Conservation (phyloP, 1,140 invertebrate genomes). For the Chymomyza costata region DNA sequence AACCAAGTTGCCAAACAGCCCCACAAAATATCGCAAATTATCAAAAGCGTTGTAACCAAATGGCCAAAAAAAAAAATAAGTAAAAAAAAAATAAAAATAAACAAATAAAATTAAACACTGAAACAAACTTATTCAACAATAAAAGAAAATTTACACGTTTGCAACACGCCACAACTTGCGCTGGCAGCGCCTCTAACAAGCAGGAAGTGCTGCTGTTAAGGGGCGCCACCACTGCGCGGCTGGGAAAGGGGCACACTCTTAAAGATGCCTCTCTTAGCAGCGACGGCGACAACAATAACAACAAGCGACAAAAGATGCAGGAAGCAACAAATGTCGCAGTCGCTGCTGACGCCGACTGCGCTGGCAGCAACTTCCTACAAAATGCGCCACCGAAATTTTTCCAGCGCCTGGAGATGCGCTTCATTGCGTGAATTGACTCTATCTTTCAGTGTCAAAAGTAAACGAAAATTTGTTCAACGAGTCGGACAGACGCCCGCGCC, state of each 20-base stretch:
- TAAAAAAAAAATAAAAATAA: constrained; percentile 5
- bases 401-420: constrained; percentile 31
- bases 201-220: constrained; percentile 49
- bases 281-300: constrained; percentile 15
- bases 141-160: constrained; percentile 59
- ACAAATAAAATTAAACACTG: constrained; percentile 10
- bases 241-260: constrained; percentile 6
- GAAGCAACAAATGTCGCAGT: constrained; percentile 58
- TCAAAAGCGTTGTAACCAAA: too few relatives aligned
- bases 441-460: constrained; percentile 50
- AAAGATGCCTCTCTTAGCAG: constrained; percentile 30
- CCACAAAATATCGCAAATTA: constrained; percentile 17
- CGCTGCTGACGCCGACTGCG: constrained; percentile 6
- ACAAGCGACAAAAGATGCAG: constrained; percentile 64
- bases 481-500: too few relatives aligned
- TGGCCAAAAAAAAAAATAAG: constrained; percentile 9
- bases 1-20: constrained; percentile 27
- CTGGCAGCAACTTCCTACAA: constrained; percentile 48
- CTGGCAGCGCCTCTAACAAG: constrained; percentile 44
- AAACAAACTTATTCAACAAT: constrained; percentile 53
- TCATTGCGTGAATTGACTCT: constrained; percentile 47
- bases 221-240: constrained; percentile 8
- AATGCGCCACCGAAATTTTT: constrained; percentile 16
- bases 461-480: constrained; percentile 13
- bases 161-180: too few relatives aligned